Conservation (phyloP, 2,113 vertebrate genomes). For the Paradoxurus hermaphroditus region DNA sequence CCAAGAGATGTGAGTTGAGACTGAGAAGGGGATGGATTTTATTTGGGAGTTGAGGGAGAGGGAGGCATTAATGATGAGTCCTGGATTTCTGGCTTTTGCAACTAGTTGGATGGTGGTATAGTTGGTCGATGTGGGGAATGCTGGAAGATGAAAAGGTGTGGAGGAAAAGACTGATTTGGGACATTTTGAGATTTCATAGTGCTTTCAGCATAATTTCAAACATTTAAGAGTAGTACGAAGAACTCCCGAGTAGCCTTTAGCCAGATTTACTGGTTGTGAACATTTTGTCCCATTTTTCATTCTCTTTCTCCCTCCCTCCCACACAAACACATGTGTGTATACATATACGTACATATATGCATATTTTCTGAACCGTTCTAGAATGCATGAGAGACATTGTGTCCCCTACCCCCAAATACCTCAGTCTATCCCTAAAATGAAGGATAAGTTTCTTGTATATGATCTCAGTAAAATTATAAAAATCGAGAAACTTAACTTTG, state of each 20-base stretch:
- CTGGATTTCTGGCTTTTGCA: background rate
- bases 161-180: background rate
- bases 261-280: background rate
- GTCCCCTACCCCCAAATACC: background rate
- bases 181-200: background rate
- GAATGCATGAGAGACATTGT: background rate
- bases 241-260: background rate
- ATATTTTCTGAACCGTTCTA: background rate
- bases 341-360: rapidly evolving
- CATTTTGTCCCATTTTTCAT: background rate
- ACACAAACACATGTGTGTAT: background rate
- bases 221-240: background rate
- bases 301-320: background rate
- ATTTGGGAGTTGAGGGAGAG: background rate
- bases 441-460: background rate
- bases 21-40: background rate
- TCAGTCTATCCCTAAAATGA: background rate
- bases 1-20: background rate
- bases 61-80: too few relatives aligned
- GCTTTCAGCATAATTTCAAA: background rate
- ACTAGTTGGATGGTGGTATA: background rate
- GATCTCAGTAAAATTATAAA: background rate
- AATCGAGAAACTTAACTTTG: background rate
- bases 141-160: background rate
- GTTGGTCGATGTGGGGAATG: background rate